Evolutionary conservation across 2,888 invertebrate genomes (phyloP).

Genomic region (Hylaea fasciaria): DNA sequence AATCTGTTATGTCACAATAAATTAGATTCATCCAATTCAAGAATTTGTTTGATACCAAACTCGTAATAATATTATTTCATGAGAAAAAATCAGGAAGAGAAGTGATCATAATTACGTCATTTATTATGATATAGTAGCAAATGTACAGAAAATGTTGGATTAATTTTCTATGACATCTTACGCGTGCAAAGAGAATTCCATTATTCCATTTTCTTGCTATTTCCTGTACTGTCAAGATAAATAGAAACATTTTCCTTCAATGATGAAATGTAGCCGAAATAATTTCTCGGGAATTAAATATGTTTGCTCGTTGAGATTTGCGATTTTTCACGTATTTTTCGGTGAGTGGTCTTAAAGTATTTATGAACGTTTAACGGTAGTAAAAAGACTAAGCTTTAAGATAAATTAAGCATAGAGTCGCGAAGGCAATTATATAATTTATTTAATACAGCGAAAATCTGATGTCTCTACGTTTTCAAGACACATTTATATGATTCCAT

Average conservation of each 20-base stretch:
- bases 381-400: constrained; percentile 6
- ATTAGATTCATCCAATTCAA: not conserved
- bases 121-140: not conserved
- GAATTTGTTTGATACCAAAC: not conserved
- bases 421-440: constrained; percentile 8
- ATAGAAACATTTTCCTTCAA: constrained; percentile 1
- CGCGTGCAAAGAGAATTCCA: not conserved
- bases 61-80: not conserved
- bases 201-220: not conserved
- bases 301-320: constrained; percentile 10
- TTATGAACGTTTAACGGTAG: constrained; percentile 21
- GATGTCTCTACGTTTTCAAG: not conserved
- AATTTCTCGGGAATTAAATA: constrained; percentile 16
- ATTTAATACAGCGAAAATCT: not conserved
- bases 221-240: constrained; percentile 5
- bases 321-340: constrained; percentile 8
- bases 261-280: constrained; percentile 9
- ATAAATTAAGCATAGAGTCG: constrained; percentile 3
- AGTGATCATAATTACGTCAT: not conserved
- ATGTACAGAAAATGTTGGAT: not conserved
- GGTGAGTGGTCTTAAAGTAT: constrained; percentile 15
- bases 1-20: not conserved
- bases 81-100: not conserved
- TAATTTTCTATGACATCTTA: not conserved
- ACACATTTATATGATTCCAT: not conserved